These are phyloP conservation scores for Leuctra nigra DNA, from an alignment of 2,888 invertebrate genomes.

Conservation along the genomic window DNA sequence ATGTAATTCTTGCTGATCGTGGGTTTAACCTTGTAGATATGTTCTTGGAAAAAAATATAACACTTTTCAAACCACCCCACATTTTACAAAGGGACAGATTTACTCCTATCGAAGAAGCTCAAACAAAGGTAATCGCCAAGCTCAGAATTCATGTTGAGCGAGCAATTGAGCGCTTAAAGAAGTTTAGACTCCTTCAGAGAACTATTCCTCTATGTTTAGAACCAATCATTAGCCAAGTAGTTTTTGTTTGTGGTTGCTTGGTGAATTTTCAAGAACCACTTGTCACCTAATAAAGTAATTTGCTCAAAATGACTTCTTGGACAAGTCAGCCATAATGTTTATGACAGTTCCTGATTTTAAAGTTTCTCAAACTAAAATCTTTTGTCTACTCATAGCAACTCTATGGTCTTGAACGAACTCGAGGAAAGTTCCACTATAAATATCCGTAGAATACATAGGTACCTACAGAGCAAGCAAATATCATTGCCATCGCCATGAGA, in stretches of 20 bases:
- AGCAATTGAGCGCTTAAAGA: neutral
- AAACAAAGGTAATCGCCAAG: neutral
- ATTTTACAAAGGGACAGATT: neutral
- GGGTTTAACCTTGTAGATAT: constrained; percentile 4
- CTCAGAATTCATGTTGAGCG: neutral
- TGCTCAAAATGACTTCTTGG: too few species aligned
- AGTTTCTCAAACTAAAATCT: too few species aligned
- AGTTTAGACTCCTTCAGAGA: neutral
- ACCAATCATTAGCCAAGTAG: neutral
- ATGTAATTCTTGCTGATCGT: neutral
- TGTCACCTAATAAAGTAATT: too few species aligned
- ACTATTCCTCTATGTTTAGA: neutral
- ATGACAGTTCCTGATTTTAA: too few species aligned
- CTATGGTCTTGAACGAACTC: too few species aligned
- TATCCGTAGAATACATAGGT: too few species aligned
- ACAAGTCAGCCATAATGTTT: too few species aligned
- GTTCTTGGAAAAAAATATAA: neutral
- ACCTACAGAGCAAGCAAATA: too few species aligned
- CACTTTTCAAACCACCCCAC: neutral
- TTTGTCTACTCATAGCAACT: too few species aligned
- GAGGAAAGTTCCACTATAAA: too few species aligned
- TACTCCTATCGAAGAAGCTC: constrained; percentile 1
- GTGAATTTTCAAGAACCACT: neutral
- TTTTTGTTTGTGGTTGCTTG: constrained; percentile 1
- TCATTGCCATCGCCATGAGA: too few species aligned